Percentiles rank a stretch among this genome's conserved stretches.
Conservation (phyloP, 2,113 vertebrate genomes). For the Glaucidium brasilianum region DNA sequence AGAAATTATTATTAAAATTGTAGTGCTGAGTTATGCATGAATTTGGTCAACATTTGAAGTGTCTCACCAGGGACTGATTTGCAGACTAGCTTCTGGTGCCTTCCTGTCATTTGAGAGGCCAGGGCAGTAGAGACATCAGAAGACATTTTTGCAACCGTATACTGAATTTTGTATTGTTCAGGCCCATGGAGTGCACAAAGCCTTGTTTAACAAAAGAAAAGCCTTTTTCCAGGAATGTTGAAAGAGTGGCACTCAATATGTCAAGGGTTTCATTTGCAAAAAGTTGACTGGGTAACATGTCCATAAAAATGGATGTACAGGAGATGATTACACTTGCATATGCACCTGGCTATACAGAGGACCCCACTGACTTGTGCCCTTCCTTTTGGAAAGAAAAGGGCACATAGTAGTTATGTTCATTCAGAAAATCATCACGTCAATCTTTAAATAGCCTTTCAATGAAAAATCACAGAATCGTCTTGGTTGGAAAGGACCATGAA, state of each 20-base stretch:
- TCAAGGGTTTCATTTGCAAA: not conserved
- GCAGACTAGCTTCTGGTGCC: not conserved
- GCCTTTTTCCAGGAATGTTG: not conserved
- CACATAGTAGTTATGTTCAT: not conserved
- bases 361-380: not conserved
- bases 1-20: not conserved
- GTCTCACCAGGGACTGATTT: not conserved
- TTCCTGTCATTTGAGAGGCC: not conserved
- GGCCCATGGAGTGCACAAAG: not conserved
- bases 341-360: not conserved
- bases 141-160: not conserved
- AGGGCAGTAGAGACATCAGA: not conserved
- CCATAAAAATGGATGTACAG: not conserved
- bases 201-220: not conserved
- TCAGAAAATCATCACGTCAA: not conserved
- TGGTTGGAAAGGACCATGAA: no score
- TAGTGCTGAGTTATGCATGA: not conserved
- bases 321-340: not conserved
- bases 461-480: not conserved
- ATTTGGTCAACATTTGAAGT: not conserved
- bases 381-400: not conserved
- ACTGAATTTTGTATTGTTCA: not conserved
- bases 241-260: not conserved
- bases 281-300: not conserved
- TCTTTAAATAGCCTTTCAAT: not conserved